phyloP scores from a whole-genome alignment of 2,888 invertebrate genomes.

The Pachycephus smyrnensis region DNA sequence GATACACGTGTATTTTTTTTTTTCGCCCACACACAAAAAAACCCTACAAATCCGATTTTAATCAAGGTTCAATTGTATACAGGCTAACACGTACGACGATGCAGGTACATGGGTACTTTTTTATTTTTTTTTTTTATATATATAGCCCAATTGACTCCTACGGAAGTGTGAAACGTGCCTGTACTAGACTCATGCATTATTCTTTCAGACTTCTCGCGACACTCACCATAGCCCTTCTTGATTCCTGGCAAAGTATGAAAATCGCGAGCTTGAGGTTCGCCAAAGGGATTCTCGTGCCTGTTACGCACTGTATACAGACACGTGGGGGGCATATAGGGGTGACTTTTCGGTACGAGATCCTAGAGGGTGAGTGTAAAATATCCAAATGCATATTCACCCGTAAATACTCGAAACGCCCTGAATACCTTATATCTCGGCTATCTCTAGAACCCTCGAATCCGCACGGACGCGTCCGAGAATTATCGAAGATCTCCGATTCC shows the following conservation, averaged over 20 bases:
- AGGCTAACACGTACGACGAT: neutral
- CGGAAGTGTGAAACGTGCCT: neutral
- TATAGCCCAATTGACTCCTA: neutral
- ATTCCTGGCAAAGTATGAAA: neutral
- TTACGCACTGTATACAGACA: neutral
- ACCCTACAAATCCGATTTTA: neutral
- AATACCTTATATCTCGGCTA: constrained; percentile 62
- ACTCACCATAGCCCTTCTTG: neutral
- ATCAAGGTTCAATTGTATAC: neutral
- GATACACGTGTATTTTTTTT: neutral
- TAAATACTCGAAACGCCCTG: constrained; percentile 61
- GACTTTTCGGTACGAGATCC: constrained; percentile 13
- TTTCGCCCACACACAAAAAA: neutral
- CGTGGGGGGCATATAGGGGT: neutral
- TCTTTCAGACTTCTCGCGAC: neutral
- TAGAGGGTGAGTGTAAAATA: constrained; percentile 36
- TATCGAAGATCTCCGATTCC: constrained; percentile 50
- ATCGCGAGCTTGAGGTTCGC: neutral
- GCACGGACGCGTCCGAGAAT: constrained; percentile 63
- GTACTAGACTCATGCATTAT: neutral
- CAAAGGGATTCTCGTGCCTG: neutral
- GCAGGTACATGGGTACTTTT: neutral
- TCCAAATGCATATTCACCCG: constrained; percentile 47
- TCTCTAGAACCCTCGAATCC: constrained; percentile 63
- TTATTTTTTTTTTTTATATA: neutral